These are phyloP conservation scores for Ectemnius continuus DNA, from an alignment of 2,888 invertebrate species.

Conservation along the genomic window DNA sequence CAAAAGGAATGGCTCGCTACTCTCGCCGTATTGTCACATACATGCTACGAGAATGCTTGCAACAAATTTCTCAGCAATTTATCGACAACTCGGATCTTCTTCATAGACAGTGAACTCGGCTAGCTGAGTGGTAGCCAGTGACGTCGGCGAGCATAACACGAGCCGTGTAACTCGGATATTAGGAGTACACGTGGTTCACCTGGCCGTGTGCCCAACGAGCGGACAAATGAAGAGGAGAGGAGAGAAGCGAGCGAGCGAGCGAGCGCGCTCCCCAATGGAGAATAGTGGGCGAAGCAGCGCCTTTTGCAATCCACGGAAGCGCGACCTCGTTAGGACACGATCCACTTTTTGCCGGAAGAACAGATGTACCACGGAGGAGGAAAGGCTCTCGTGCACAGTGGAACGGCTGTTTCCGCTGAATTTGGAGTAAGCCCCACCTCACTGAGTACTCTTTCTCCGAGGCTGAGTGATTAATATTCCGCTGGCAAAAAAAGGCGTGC, in stretches of 20 bases:
- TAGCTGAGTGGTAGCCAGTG: too few relatives aligned
- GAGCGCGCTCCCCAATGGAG: background rate
- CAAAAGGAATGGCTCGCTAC: too few relatives aligned
- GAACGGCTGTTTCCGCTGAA: background rate
- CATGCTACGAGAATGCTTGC: too few relatives aligned
- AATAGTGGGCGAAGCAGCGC: constrained; percentile 8
- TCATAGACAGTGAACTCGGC: too few relatives aligned
- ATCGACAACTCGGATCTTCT: too few relatives aligned
- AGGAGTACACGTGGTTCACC: constrained; percentile 2
- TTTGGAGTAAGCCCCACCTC: constrained; percentile 8
- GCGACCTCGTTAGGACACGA: constrained; percentile 7
- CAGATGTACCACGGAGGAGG: background rate
- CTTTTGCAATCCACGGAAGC: background rate
- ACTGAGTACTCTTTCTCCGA: constrained; percentile 5
- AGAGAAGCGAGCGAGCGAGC: background rate
- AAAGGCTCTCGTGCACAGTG: background rate
- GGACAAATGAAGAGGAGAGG: constrained; percentile 14
- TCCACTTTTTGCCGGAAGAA: background rate
- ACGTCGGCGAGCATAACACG: background rate
- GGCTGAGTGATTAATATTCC: constrained; percentile 10
- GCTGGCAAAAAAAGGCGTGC: background rate
- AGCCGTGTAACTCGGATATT: background rate
- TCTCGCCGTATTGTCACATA: too few relatives aligned
- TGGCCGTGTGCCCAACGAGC: constrained; percentile 19
- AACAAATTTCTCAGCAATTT: too few relatives aligned